Evolutionary conservation across 2,113 vertebrate genomes (phyloP).

Genomic region (Octodon degus): DNA sequence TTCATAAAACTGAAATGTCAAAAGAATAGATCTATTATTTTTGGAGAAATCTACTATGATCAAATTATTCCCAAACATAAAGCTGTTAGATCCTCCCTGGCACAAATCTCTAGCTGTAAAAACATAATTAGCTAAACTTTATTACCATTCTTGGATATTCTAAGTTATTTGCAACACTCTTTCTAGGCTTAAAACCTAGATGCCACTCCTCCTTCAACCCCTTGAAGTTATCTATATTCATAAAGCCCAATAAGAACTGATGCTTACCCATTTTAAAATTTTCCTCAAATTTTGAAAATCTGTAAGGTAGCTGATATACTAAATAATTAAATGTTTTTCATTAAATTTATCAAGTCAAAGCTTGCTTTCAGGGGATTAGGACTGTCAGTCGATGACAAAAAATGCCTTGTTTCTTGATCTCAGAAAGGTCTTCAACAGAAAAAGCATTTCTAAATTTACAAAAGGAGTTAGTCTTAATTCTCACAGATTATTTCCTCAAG

Average conservation of each 20-base stretch:
- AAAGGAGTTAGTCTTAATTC: neutral
- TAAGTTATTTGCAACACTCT: neutral
- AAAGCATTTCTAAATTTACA: constrained; percentile 52
- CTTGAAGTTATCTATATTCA: neutral
- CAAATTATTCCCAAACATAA: constrained; percentile 23
- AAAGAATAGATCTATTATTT: constrained; percentile 7
- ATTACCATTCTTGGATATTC: neutral
- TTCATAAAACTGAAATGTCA: constrained; percentile 35
- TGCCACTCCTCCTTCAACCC: neutral
- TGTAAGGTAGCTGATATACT: neutral
- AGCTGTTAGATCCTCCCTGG: neutral
- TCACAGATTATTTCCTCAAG: constrained; percentile 45
- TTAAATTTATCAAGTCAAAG: constrained; percentile 26
- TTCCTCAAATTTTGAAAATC: constrained; percentile 4
- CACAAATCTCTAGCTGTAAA: neutral
- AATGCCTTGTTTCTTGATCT: constrained; percentile 6
- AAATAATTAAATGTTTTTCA: constrained; percentile 36
- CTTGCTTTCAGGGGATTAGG: neutral
- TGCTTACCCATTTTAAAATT: neutral
- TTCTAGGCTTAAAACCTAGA: constrained; percentile 13
- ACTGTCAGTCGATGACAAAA: neutral
- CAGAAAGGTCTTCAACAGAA: neutral
- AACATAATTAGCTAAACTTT: neutral
- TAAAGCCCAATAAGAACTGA: neutral
- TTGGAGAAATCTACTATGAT: neutral